Evolutionary conservation across 1,140 invertebrate genomes (phyloP).

Genomic region (Hypsibius dujardini): DNA sequence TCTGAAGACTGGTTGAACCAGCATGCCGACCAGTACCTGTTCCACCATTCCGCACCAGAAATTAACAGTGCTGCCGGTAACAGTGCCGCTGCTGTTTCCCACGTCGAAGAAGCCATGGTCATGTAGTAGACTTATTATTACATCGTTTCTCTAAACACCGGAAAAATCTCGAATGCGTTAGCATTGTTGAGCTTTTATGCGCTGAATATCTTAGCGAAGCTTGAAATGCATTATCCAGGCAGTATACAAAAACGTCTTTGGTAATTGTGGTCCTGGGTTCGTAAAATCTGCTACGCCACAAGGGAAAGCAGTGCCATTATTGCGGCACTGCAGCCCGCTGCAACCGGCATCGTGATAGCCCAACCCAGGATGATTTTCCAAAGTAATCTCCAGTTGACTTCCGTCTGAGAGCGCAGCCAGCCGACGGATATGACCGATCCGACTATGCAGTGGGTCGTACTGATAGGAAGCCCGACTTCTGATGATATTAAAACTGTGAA

Average conservation of each 20-base stretch:
- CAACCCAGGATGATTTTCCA: constrained; percentile 87
- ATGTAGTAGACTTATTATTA: too few relatives aligned
- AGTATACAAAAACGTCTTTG: too few relatives aligned
- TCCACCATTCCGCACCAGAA: too few relatives aligned
- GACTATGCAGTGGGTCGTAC: constrained; percentile 41
- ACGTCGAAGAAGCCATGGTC: too few relatives aligned
- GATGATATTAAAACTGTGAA: constrained; percentile 38
- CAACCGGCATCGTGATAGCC: constrained; percentile 83
- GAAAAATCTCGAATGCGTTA: too few relatives aligned
- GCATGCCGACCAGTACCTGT: constrained; percentile 89
- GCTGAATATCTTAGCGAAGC: too few relatives aligned
- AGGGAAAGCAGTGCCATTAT: constrained; percentile 45
- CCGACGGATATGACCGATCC: constrained; percentile 33
- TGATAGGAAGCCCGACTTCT: constrained; percentile 39
- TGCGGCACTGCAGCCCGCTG: constrained; percentile 58
- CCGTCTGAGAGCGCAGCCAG: constrained; percentile 23
- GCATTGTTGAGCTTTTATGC: too few relatives aligned
- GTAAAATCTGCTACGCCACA: background rate
- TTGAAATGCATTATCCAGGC: too few relatives aligned
- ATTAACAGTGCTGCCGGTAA: too few relatives aligned
- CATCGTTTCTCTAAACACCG: too few relatives aligned
- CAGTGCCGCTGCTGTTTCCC: too few relatives aligned
- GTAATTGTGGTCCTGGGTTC: constrained; percentile 2
- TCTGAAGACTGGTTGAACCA: constrained; percentile 83
- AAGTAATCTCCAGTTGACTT: constrained; percentile 28